Evolutionary conservation across 2,888 invertebrate species (phyloP), one percentile per base, ranked within the genome.

Genomic region (Scaptomyza flava): DNA sequence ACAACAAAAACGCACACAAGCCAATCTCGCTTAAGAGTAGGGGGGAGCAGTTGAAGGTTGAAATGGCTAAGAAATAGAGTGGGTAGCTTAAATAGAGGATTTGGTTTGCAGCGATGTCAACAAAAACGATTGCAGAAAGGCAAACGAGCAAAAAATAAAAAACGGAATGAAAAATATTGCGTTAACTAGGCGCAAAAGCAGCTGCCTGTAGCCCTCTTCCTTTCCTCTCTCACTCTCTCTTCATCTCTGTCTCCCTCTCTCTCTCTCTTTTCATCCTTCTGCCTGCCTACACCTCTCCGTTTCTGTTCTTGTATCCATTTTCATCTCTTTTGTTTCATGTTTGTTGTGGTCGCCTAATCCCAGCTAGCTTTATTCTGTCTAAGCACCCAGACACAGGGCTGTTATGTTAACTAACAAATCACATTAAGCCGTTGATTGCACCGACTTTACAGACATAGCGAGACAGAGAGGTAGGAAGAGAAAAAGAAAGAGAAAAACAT

Each of bases 1-100:
- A 85, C 77, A 79, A 79, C 87, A 87, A 79, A 77, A 79, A 77
- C 68, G 59, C 66, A 59, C 68, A 63, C 27, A 51, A 51, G 34
- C 50, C 36, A 51, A 11, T 38, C 43, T 12, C 36, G 14, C 0
- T 27, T 4, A 14, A 14, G 11, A 31, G 9, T 31, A 12, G 12
- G 9, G 12, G 17, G 14, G 8, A 11, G 3, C 6, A 14, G 12
- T 8, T 9, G 3, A 27, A 0, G 9, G 33, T 3, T 12, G 45
- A 41, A 41, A 7, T 41, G 11, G 23, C 33, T 38, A n/a, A 45
- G 17, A 38, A 3, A 11, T 5, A 7, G 4, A 20, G 9, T 8
- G 23, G 20, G 2, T 42, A 48, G n/a, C 14, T 41, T 17, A 17
- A 41, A 45, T 36, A 63, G 3, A 34, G 56, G 54, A 27, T 51